Evolutionary conservation across 2,113 vertebrate species (phyloP).

Genomic region (Carassius gibelio): DNA sequence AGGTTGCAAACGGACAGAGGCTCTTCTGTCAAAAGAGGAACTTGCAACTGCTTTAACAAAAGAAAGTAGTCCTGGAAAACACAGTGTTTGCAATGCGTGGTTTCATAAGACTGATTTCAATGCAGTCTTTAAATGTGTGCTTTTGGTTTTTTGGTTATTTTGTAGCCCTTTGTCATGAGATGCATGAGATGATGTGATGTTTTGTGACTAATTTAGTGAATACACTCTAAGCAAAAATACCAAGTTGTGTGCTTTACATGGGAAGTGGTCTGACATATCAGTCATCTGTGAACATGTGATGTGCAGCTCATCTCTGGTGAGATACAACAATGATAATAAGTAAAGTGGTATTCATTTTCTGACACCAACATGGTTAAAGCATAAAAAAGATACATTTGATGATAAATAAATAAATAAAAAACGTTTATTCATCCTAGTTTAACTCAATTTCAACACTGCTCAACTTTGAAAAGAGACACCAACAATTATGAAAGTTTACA

Average conservation of each 20-base stretch:
- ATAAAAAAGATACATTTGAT: not conserved
- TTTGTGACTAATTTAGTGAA: slow-evolving; percentile 32
- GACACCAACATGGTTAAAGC: not conserved
- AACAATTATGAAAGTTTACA: not conserved
- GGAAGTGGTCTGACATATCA: slow-evolving; percentile 45
- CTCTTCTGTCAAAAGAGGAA: slow-evolving; percentile 11
- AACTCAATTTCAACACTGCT: not conserved
- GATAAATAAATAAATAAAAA: not conserved
- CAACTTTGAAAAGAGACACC: not conserved
- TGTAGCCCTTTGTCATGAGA: slow-evolving; percentile 24
- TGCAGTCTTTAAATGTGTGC: not conserved
- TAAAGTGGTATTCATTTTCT: not conserved
- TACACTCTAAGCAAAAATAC: slow-evolving; percentile 4
- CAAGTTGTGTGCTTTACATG: slow-evolving; percentile 39
- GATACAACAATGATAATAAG: slow-evolving; percentile 3
- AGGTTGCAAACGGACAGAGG: not conserved
- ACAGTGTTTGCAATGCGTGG: not conserved
- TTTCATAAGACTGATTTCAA: slow-evolving; percentile 4
- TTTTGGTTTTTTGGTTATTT: slow-evolving; percentile 7
- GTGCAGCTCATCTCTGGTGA: slow-evolving; percentile 16
- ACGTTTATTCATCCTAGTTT: not conserved
- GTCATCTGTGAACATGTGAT: slow-evolving; percentile 20
- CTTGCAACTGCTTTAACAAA: slow-evolving; percentile 2
- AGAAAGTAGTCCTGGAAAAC: not conserved
- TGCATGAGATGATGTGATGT: not conserved